A percentile compares a stretch with the other conserved stretches of the same genome.
phyloP scores from a whole-genome alignment of 2,113 vertebrate species.

The Atherinomorus stipes region DNA sequence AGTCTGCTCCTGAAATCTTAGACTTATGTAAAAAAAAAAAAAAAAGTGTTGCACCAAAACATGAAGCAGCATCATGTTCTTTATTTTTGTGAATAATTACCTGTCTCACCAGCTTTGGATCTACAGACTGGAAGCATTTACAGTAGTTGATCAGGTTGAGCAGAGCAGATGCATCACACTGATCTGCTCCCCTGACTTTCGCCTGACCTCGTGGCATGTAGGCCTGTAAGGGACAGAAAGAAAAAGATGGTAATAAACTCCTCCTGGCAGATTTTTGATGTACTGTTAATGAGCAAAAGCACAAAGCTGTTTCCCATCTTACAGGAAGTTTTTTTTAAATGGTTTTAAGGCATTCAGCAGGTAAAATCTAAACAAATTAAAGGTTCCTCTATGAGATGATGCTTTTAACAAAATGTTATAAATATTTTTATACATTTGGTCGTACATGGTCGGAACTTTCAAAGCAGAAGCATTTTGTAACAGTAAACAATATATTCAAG shows the following conservation, averaged over 20 bases:
- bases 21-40: background rate
- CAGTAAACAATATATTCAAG: too few species aligned
- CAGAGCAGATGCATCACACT: constrained; percentile 86
- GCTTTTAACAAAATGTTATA: too few species aligned
- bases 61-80: background rate
- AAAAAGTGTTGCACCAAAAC: background rate
- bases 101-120: constrained; percentile 81
- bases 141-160: constrained; percentile 88
- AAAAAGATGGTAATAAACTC: background rate
- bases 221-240: constrained; percentile 72
- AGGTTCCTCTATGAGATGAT: too few species aligned
- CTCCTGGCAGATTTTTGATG: background rate
- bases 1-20: background rate
- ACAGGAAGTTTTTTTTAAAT: too few species aligned
- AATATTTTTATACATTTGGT: too few species aligned
- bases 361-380: too few species aligned
- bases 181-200: constrained; percentile 63
- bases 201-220: constrained; percentile 87
- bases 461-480: too few species aligned
- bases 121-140: constrained; percentile 74
- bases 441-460: too few species aligned
- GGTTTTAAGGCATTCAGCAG: too few species aligned
- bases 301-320: too few species aligned
- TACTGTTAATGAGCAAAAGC: too few species aligned
- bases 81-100: constrained; percentile 60